Percentiles rank a stretch among this genome's conserved stretches.
These are phyloP conservation scores for Philopotamus ludificatus DNA, from an alignment of 1,140 invertebrate species.

Conservation along the genomic window DNA sequence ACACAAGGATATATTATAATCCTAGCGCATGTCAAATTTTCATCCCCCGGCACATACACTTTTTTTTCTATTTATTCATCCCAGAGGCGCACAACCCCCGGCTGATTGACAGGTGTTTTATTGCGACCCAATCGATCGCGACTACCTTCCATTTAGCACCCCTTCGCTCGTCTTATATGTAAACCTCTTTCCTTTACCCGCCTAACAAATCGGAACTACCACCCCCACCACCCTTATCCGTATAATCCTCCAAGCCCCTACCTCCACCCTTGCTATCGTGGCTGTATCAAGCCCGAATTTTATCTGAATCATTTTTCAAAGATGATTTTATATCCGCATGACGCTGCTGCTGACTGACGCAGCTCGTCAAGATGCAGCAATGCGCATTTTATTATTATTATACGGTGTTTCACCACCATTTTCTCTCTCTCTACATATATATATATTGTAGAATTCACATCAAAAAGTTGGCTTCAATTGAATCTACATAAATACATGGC, in stretches of 20 bases:
- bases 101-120: constrained; percentile 36
- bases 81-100: background rate
- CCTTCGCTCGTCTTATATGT: constrained; percentile 18
- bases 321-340: constrained; percentile 2
- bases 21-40: background rate
- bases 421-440: constrained; percentile 10
- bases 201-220: constrained; percentile 29
- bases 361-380: no score
- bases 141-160: constrained; percentile 31
- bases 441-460: no score
- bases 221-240: background rate
- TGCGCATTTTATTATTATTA: no score
- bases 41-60: background rate
- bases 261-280: background rate
- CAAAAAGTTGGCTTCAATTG: constrained; percentile 40
- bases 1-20: no score
- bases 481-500: constrained; percentile 40
- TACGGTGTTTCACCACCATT: constrained; percentile 1
- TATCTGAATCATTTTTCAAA: background rate
- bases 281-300: background rate
- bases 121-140: constrained; percentile 34
- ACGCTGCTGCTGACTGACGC: background rate
- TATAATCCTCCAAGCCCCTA: background rate
- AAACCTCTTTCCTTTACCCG: constrained; percentile 22
- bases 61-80: background rate